Percentiles rank a stretch among this genome's conserved stretches.
These are phyloP conservation scores for Aurelia sp. DNA, from an alignment of 30 jellyfish, hydroid and myxozoan genomes.

Conservation along the genomic window DNA sequence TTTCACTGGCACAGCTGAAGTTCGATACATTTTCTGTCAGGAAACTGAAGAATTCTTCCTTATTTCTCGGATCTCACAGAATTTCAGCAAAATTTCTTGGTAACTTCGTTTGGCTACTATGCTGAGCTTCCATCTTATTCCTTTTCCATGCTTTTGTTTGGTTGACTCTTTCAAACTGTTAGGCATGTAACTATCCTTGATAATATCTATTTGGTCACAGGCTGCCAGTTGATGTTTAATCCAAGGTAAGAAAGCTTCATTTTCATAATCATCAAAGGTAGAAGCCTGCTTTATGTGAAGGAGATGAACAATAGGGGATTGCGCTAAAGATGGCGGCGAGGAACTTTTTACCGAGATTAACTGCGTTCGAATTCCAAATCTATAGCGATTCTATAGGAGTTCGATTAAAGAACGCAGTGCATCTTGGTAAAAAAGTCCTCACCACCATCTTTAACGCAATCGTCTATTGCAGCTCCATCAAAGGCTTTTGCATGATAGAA, in stretches of 20 bases:
- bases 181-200: neutral
- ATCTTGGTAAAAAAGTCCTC: too few relatives aligned
- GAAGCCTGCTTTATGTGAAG: neutral
- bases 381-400: neutral
- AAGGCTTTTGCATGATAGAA: too few relatives aligned
- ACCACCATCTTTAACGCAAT: too few relatives aligned
- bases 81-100: neutral
- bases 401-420: neutral
- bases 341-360: too few relatives aligned
- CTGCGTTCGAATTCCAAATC: neutral
- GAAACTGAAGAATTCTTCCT: neutral
- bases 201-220: neutral
- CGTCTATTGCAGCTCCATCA: too few relatives aligned
- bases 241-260: neutral
- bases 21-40: neutral
- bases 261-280: neutral
- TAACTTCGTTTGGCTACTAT: too few relatives aligned
- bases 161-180: conserved; percentile 1
- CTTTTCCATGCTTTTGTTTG: neutral
- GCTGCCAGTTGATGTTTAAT: neutral
- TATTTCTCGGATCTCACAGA: neutral
- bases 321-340: too few relatives aligned
- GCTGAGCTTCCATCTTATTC: too few relatives aligned
- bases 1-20: neutral
- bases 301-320: neutral